Conservation (phyloP, 2,888 invertebrate species). For the Seira musarum region DNA sequence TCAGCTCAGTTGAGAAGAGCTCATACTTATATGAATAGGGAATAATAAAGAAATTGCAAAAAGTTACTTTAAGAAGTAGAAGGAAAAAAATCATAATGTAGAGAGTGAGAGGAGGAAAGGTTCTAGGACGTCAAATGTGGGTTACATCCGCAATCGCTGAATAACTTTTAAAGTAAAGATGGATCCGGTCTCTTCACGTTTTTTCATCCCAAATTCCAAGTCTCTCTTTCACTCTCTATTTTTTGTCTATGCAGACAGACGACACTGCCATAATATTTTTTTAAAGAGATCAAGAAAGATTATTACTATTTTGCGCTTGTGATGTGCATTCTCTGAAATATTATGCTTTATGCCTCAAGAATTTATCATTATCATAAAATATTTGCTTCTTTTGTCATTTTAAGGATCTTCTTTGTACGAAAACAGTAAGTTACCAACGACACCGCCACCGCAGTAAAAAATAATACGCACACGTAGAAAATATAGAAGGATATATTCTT, state of each 20-base stretch:
- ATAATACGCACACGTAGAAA: too few species aligned
- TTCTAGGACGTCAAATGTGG: slow-evolving; percentile 69
- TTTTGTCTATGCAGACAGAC: not conserved
- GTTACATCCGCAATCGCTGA: slow-evolving; percentile 69
- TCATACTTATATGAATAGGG: not conserved
- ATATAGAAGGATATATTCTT: too few species aligned
- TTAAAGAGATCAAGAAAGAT: slow-evolving; percentile 11
- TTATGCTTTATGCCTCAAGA: not conserved
- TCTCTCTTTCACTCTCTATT: slow-evolving; percentile 17
- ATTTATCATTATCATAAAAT: not conserved
- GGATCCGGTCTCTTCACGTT: slow-evolving; percentile 67
- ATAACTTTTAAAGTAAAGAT: slow-evolving; percentile 59
- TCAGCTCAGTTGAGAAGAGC: not conserved
- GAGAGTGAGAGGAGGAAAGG: slow-evolving; percentile 61
- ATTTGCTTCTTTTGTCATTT: slow-evolving; percentile 2
- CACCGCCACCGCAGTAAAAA: not conserved
- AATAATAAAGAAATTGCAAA: not conserved
- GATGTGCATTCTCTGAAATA: not conserved
- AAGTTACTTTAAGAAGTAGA: slow-evolving; percentile 1
- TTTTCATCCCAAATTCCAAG: slow-evolving; percentile 55
- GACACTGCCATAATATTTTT: not conserved
- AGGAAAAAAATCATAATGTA: slow-evolving; percentile 39
- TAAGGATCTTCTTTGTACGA: not conserved
- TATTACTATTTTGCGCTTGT: slow-evolving; percentile 2
- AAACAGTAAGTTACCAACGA: not conserved